Evolutionary conservation across 2,113 vertebrate genomes (phyloP), one percentile per base, ranked within the genome.

Genomic region (Chaetorhynchus papuensis): DNA sequence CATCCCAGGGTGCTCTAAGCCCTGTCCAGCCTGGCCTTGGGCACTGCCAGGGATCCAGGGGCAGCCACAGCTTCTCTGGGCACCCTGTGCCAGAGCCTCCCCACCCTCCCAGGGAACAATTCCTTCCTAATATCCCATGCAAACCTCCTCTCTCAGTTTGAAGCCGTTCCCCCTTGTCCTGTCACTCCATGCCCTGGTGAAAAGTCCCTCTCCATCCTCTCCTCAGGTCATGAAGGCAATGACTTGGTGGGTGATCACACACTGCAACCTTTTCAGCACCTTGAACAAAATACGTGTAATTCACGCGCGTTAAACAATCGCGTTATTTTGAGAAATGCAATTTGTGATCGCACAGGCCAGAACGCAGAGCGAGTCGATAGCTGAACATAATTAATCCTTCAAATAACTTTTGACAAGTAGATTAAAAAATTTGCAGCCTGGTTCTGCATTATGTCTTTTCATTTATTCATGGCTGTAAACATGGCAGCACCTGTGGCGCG

Each of bases 271-370:
- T 47, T 22, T 20, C 64, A 63, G 45, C 56, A 4, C 26, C 50
- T 21, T 2, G 39, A 11, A 17, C 49, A 5, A 6, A 1, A 11
- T 7, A 4, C 27, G 1, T 4, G 0, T 17, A 3, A 15, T 8
- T 45, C 10, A 8, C 2, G 0, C 0, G 0, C 14, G 0, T 60
- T 33, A 9, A 70, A 35, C 42, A 8, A 16, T 7, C 7, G 8
- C 6, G 0, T 24, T 31, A 10, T 28, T 74, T 21, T 18, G 31
- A 47, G 26, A 89, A 74, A 63, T 5, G 24, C 28, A 12, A 35
- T 42, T 74, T 17, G 15, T 31, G 72, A 53, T 24, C 21, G 0
- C 1, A 2, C 10, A 21, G 71, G 31, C 30, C 26, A 7, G 26
- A 70, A 5, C 52, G 7, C 0, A 5, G 77, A 61, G 63, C 23